A percentile compares a stretch with the other conserved stretches of the same genome.
Conservation (phyloP, 1,140 invertebrate species). For the Scaptomyza pallida region DNA sequence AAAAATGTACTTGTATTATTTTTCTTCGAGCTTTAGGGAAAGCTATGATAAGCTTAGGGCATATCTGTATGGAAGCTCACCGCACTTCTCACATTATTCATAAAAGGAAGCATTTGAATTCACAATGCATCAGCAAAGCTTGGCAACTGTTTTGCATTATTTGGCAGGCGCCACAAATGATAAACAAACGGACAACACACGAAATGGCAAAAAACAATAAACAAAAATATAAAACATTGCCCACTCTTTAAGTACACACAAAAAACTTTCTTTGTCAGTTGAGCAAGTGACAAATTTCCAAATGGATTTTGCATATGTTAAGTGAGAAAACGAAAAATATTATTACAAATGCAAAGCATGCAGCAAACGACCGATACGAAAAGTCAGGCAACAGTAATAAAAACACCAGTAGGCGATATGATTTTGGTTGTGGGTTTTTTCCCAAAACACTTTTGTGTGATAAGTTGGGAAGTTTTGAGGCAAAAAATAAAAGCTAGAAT, state of each 20-base stretch:
- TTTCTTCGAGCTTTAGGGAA: no score
- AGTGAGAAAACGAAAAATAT: slow-evolving; percentile 44
- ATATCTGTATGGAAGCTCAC: background rate
- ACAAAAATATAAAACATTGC: slow-evolving; percentile 31
- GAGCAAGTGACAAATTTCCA: slow-evolving; percentile 62
- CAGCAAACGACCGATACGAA: slow-evolving; percentile 32
- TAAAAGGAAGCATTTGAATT: slow-evolving; percentile 41
- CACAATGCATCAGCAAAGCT: slow-evolving; percentile 33
- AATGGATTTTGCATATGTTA: slow-evolving; percentile 53
- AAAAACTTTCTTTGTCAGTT: slow-evolving; percentile 67
- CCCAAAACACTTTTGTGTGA: no score
- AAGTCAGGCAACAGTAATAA: slow-evolving; percentile 9
- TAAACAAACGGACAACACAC: slow-evolving; percentile 4
- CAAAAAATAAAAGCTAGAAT: no score
- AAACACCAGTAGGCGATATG: slow-evolving; percentile 3
- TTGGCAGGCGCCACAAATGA: slow-evolving; percentile 59
- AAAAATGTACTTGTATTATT: no score
- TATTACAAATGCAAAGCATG: slow-evolving; percentile 64
- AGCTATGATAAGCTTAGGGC: background rate
- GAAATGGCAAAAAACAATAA: slow-evolving; percentile 17
- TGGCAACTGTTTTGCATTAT: slow-evolving; percentile 42
- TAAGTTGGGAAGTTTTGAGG: no score
- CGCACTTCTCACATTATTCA: slow-evolving; percentile 7
- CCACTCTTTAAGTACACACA: slow-evolving; percentile 41
- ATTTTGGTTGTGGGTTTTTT: background rate